Base-by-base conservation (phyloP, 2,797 vertebrate genomes). In the Lithobates pipiens region DNA sequence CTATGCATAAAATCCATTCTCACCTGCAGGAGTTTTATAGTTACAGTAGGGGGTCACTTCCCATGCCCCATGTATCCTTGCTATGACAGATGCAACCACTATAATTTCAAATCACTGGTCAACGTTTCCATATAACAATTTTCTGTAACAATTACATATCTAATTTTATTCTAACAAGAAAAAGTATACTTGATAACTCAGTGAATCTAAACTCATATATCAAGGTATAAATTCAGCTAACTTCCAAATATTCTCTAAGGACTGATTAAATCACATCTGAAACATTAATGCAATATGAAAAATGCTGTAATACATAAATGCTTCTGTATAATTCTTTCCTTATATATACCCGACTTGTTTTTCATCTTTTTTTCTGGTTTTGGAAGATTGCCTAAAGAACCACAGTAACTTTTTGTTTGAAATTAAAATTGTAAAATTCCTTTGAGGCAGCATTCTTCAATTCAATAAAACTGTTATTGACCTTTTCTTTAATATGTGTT, bases 401-500 rank as follows among this genome's bases (percentile, higher is more conserved):
- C 25, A 67, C 25, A 11, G 11, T 29, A 67, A 67, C 65, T 67
- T 67, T 67, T 70, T 80, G 44, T 54, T 34, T 57, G 27, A 81
- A 81, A 73, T 72, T 81, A 81, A 73, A 72, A 73, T 80, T 81
- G 79, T 11, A 73, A 11, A 46, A 81, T 72, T 61, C 69, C 50
- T 81, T 61, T 63, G 69, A 81, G 79, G 69, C 69, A 42, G 23
- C 15, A 81, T 69, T 63, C 79, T 72, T 72, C 69, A 61, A 36
- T 39, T 73, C 79, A 72, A 61, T 81, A 42, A 63, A 36, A 72
- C 54, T 72, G 25, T 81, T 81, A 72, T 61, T 73, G 46, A 80
- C 78, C 46, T 81, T 61, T 81, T 36, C 79, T 81, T 72, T 81
- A 73, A 72, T 73, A 72, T 63, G 32, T 81, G 69, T 42, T 81